Conservation (phyloP, 2,113 vertebrate species). For the Holacanthus passer region DNA sequence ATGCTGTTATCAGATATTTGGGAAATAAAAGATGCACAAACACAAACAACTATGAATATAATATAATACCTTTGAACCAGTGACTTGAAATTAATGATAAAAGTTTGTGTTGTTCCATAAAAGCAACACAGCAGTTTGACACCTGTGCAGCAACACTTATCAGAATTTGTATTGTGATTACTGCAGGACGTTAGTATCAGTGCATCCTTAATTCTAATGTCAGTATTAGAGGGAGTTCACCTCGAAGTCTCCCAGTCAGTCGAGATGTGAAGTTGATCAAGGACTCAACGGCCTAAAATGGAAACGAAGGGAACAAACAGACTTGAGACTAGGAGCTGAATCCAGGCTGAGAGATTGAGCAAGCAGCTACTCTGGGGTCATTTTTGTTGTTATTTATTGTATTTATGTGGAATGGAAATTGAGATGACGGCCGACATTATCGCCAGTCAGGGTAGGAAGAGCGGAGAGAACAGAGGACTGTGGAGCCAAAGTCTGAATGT, state of each 20-base stretch:
- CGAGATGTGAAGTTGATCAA: conserved; percentile 24
- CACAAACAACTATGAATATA: background rate
- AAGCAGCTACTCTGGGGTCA: conserved; percentile 28
- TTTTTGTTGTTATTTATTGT: conserved; percentile 75
- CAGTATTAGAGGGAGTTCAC: conserved; percentile 13
- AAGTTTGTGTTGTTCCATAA: background rate
- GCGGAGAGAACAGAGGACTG: conserved; percentile 10
- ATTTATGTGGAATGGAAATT: conserved; percentile 63
- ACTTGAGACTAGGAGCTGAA: conserved; percentile 1
- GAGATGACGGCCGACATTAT: conserved; percentile 7
- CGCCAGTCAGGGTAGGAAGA: conserved; percentile 16
- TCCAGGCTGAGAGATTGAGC: conserved; percentile 23
- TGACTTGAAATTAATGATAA: background rate
- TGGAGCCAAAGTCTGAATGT: conserved; percentile 31
- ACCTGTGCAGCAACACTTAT: background rate
- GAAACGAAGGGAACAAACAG: conserved; percentile 1
- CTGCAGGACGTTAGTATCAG: background rate
- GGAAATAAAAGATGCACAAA: background rate
- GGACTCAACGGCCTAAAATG: conserved; percentile 23
- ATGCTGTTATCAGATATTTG: background rate
- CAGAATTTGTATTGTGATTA: background rate
- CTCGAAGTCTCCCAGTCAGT: conserved; percentile 3
- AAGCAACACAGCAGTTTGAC: conserved; percentile 7
- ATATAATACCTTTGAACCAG: background rate
- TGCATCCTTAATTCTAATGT: background rate